These are phyloP conservation scores for Acanthosoma haemorrhoidale DNA, from an alignment of 2,888 invertebrate genomes.

Conservation along the genomic window DNA sequence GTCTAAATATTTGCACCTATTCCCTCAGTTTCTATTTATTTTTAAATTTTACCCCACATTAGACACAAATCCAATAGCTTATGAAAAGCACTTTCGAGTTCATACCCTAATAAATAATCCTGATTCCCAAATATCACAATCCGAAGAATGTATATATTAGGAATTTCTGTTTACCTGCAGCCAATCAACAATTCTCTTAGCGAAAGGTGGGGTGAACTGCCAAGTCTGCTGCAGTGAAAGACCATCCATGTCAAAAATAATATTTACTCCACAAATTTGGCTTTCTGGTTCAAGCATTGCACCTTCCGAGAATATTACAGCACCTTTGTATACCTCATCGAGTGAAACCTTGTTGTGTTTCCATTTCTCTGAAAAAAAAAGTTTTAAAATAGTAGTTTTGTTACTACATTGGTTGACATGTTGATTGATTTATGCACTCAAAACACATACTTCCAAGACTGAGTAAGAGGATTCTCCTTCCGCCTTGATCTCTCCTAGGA, in stretches of 20 bases:
- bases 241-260: slow-evolving; percentile 71
- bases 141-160: too few species aligned
- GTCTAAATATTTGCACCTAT: too few species aligned
- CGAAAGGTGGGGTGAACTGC: slow-evolving; percentile 66
- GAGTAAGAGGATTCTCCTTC: slow-evolving; percentile 62
- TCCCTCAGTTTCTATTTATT: too few species aligned
- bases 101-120: too few species aligned
- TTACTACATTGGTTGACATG: too few species aligned
- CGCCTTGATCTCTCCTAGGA: slow-evolving; percentile 62
- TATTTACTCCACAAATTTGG: slow-evolving; percentile 68
- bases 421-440: too few species aligned
- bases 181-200: slow-evolving; percentile 45
- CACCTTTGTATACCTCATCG: slow-evolving; percentile 62
- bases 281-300: slow-evolving; percentile 74
- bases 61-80: too few species aligned
- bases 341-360: slow-evolving; percentile 63
- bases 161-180: slow-evolving; percentile 45
- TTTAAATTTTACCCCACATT: too few species aligned
- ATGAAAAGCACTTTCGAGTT: too few species aligned
- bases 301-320: slow-evolving; percentile 64
- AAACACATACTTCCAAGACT: slow-evolving; percentile 62
- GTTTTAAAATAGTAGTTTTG: neutral
- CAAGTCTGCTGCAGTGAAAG: slow-evolving; percentile 64
- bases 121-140: too few species aligned
- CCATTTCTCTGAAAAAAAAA: slow-evolving; percentile 55